phyloP scores from a whole-genome alignment of 2,113 vertebrate species.

The Seriola rivoliana region DNA sequence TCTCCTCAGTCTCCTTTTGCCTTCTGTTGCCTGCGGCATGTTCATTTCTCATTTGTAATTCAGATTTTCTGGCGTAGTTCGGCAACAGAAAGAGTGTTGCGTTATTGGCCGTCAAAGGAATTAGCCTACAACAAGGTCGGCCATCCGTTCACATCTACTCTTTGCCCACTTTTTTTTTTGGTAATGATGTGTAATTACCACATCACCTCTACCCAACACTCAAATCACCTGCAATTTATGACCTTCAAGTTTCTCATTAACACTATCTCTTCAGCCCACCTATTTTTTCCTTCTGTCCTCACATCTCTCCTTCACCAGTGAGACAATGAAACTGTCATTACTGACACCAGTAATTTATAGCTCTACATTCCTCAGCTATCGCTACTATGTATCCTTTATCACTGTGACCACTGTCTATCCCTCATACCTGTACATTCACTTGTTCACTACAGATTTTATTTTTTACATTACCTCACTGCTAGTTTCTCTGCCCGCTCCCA shows the following conservation, averaged over 20 bases:
- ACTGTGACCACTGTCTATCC: neutral
- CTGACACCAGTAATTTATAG: slow-evolving; percentile 43
- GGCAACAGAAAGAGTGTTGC: slow-evolving; percentile 77
- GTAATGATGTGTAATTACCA: slow-evolving; percentile 74
- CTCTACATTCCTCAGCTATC: slow-evolving; percentile 12
- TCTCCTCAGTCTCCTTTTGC: slow-evolving; percentile 25
- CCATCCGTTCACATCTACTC: slow-evolving; percentile 72
- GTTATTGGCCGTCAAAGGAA: slow-evolving; percentile 77
- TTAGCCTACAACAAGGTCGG: slow-evolving; percentile 80
- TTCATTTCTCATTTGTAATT: slow-evolving; percentile 67
- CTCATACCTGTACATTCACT: neutral
- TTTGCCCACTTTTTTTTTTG: slow-evolving; percentile 74
- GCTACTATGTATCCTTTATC: neutral
- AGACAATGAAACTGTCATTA: slow-evolving; percentile 33
- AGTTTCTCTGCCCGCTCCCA: slow-evolving; percentile 8
- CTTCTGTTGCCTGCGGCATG: slow-evolving; percentile 42
- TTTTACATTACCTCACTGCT: slow-evolving; percentile 11
- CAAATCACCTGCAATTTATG: slow-evolving; percentile 67
- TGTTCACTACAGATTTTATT: neutral
- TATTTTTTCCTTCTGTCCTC: slow-evolving; percentile 39
- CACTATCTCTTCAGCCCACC: slow-evolving; percentile 42
- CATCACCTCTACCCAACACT: slow-evolving; percentile 48
- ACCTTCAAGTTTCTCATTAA: slow-evolving; percentile 83
- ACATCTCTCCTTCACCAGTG: slow-evolving; percentile 18
- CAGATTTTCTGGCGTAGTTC: slow-evolving; percentile 68